These are phyloP conservation scores for Atta cephalotes DNA, from an alignment of 1,140 invertebrate genomes.

Conservation along the genomic window DNA sequence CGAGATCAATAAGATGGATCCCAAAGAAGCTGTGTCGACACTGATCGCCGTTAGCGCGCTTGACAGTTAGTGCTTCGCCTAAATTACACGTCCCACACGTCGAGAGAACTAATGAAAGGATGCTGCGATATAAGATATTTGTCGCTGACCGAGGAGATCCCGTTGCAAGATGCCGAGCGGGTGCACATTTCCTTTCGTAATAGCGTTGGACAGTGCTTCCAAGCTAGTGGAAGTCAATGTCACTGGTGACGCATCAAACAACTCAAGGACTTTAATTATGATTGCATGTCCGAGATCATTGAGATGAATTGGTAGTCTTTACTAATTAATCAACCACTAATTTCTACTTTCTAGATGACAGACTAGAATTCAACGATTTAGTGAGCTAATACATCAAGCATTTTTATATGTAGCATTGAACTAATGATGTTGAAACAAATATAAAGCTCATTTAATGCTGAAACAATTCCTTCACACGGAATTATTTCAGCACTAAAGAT, in stretches of 20 bases:
- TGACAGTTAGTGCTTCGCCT: constrained; percentile 54
- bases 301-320: background rate
- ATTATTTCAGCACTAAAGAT: too few relatives aligned
- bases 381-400: background rate
- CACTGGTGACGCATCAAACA: background rate
- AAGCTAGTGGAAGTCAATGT: constrained; percentile 27
- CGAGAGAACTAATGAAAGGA: constrained; percentile 54
- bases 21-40: constrained; percentile 36
- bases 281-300: background rate
- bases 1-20: constrained; percentile 49
- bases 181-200: constrained; percentile 21
- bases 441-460: too few relatives aligned
- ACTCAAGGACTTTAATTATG: constrained; percentile 20
- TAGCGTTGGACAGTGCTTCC: background rate
- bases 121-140: constrained; percentile 20
- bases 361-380: background rate
- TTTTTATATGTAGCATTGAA: background rate
- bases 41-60: constrained; percentile 48
- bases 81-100: constrained; percentile 57
- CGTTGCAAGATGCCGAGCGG: constrained; percentile 27
- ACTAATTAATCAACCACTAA: background rate
- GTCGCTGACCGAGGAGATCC: constrained; percentile 30
- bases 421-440: background rate
- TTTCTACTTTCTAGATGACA: constrained; percentile 27
- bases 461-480: too few relatives aligned